A percentile compares a stretch with the other conserved stretches of the same genome.
These are phyloP conservation scores for Danio tinwini DNA, from an alignment of 2,797 vertebrate genomes.

Conservation along the genomic window DNA sequence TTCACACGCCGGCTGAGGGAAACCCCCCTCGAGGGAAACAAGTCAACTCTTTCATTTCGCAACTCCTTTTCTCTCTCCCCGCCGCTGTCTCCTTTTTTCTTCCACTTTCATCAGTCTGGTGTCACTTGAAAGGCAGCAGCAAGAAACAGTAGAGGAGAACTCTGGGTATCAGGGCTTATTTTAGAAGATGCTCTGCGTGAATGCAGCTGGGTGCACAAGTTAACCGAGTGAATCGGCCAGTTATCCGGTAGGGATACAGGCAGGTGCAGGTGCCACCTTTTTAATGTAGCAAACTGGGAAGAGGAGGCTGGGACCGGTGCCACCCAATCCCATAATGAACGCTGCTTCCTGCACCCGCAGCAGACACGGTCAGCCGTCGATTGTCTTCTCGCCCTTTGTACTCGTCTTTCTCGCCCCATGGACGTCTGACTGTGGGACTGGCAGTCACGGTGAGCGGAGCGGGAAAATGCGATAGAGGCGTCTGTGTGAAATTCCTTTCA, in stretches of 20 bases:
- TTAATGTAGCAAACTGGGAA: constrained; percentile 44
- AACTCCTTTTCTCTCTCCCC: constrained; percentile 60
- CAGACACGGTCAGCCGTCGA: constrained; percentile 41
- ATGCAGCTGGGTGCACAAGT: constrained; percentile 51
- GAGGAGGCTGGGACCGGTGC: constrained; percentile 36
- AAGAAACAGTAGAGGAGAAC: constrained; percentile 53
- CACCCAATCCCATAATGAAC: constrained; percentile 53
- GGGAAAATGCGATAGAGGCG: constrained; percentile 53
- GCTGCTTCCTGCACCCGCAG: constrained; percentile 36
- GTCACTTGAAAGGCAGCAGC: constrained; percentile 62
- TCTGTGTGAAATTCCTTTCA: constrained; percentile 60
- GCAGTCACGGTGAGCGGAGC: constrained; percentile 54
- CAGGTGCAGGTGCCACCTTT: constrained; percentile 44
- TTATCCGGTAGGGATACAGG: constrained; percentile 54
- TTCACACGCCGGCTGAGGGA: constrained; percentile 59
- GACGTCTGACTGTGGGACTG: constrained; percentile 46
- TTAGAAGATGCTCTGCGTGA: constrained; percentile 52
- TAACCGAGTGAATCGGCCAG: constrained; percentile 53
- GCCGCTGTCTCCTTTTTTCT: constrained; percentile 58
- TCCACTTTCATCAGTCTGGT: constrained; percentile 65
- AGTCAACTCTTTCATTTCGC: constrained; percentile 64
- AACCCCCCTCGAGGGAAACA: constrained; percentile 63
- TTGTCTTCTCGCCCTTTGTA: constrained; percentile 55
- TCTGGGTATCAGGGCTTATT: constrained; percentile 55
- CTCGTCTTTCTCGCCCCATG: constrained; percentile 21